Base-by-base conservation (phyloP, 1,140 invertebrate genomes). In the Aphelinus certus region DNA sequence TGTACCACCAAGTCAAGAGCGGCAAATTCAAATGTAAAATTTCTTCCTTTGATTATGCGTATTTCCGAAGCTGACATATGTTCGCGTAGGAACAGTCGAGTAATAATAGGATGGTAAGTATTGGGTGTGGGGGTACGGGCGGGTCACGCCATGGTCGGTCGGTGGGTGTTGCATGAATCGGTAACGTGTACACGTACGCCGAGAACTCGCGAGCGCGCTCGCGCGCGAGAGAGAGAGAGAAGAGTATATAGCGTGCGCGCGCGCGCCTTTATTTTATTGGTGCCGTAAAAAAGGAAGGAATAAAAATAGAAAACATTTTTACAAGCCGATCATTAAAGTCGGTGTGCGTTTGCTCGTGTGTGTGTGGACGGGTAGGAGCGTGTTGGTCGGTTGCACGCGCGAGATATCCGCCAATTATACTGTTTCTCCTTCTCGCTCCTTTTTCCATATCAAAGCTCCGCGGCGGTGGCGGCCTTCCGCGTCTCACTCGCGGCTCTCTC, bases 221-320 rank as follows among this genome's bases (percentile, higher is more conserved):
- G n/a, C 69, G 56, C 55, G 51, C 45, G 58, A 7, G 3, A 10
- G 62, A 7, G 62, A 7, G 26, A 26, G 26, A 26, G 26, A 26
- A 26, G 26, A 26, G 26, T 26, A 26, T 26, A 26, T 26, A 26
- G 26, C 26, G 5, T 48, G 7, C 49, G 26, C 26, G 64, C 55
- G 65, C 57, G 65, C 47, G 71, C 53, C 69, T 80, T 79, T 68
- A 58, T 76, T 74, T 74, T 74, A 71, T 70, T 65, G n/a, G 47
- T 9, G 42, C 42, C 68, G 45, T 71, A 70, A 70, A 67, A 82
- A 81, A 71, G 75, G 55, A 43, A 73, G 62, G 65, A 84, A 80
- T 79, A 79, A 79, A 83, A 83, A 80, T 79, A 81, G 63, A 64
- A 79, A 83, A 82, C 78, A 81, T 78, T 78, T 84, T 83, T 84